These are phyloP conservation scores for Lottia gigantea DNA, from an alignment of 2,888 invertebrate genomes.

Conservation along the genomic window DNA sequence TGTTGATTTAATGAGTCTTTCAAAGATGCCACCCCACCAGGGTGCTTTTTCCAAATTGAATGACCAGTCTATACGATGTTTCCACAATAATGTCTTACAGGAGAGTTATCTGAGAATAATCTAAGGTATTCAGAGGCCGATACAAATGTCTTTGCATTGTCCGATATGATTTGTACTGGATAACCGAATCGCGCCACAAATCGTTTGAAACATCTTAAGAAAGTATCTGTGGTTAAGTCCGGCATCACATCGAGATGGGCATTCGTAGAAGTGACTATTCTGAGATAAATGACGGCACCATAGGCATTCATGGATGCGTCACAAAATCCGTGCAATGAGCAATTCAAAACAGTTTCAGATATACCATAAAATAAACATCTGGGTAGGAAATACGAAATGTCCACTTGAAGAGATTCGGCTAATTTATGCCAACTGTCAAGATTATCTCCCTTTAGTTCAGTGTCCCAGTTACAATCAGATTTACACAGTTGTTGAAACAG, in stretches of 20 bases:
- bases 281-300: too few species aligned
- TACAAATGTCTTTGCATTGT: background rate
- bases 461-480: too few species aligned
- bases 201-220: slow-evolving; percentile 1
- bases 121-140: background rate
- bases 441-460: too few species aligned
- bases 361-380: too few species aligned
- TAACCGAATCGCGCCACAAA: background rate
- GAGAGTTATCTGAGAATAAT: background rate
- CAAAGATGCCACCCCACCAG: slow-evolving; percentile 1
- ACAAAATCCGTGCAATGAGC: too few species aligned
- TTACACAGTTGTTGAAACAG: too few species aligned
- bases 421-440: too few species aligned
- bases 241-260: background rate
- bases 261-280: background rate
- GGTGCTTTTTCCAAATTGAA: background rate
- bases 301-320: too few species aligned
- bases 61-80: background rate
- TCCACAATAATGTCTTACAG: background rate
- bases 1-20: background rate
- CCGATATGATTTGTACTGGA: background rate
- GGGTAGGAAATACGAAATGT: too few species aligned
- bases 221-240: background rate
- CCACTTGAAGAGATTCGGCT: too few species aligned
- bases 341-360: too few species aligned